Evolutionary conservation across 2,888 invertebrate species (phyloP).

Genomic region (Andrena hattorfiana): DNA sequence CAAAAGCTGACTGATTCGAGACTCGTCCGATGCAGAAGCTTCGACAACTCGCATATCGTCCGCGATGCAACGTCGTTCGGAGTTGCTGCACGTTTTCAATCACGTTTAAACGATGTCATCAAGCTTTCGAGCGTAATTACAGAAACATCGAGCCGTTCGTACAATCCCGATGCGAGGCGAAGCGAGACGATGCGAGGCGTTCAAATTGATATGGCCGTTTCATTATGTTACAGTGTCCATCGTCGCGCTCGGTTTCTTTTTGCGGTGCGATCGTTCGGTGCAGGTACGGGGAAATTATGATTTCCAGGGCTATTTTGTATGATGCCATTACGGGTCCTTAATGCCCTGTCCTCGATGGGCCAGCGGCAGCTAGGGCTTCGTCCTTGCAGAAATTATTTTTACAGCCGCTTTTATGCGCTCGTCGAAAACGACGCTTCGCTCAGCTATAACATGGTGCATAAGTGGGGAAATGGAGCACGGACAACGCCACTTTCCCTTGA

Average conservation of each 20-base stretch:
- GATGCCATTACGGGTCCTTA: background rate
- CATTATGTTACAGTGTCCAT: background rate
- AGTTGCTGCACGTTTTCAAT: conserved; percentile 32
- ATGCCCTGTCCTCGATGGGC: background rate
- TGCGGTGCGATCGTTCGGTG: background rate
- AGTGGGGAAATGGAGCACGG: no score
- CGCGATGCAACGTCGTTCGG: conserved; percentile 13
- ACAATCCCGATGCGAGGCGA: no score
- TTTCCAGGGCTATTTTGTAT: background rate
- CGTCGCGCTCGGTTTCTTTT: background rate
- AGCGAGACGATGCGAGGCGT: background rate
- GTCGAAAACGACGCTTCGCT: no score
- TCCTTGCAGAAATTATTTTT: background rate
- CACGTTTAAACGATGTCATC: conserved; percentile 25
- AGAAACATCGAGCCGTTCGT: background rate
- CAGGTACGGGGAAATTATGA: background rate
- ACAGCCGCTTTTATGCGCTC: background rate
- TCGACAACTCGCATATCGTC: conserved; percentile 8
- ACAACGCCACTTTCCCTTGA: background rate
- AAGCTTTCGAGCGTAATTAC: conserved; percentile 3
- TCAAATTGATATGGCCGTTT: conserved; percentile 3
- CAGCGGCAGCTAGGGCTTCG: no score
- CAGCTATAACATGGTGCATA: no score
- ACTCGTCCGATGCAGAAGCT: conserved; percentile 19
- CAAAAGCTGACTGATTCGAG: background rate